These are phyloP conservation scores for Pluvianellus socialis DNA, from an alignment of 2,113 vertebrate genomes.

Conservation along the genomic window DNA sequence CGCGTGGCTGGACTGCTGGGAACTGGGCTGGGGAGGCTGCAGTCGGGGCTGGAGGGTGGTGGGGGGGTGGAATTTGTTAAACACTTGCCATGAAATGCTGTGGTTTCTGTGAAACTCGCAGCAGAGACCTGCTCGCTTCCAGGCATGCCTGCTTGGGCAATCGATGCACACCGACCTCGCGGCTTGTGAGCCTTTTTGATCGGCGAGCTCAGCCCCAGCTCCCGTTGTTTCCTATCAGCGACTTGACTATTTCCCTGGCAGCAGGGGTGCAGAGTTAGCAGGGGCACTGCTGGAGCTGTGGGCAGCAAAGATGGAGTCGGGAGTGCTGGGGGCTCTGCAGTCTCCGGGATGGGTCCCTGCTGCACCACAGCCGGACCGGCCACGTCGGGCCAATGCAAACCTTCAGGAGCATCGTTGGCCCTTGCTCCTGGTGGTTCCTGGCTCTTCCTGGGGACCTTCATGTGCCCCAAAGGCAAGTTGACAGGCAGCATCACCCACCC, in stretches of 20 bases:
- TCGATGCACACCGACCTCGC: accelerated
- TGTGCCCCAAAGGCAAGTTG: neutral
- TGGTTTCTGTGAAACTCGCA: neutral
- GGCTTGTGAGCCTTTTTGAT: neutral
- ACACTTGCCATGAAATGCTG: neutral
- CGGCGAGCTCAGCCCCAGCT: neutral
- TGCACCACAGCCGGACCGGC: neutral
- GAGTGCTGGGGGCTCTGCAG: neutral
- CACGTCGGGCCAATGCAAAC: neutral
- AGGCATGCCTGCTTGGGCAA: accelerated
- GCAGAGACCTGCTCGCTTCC: neutral
- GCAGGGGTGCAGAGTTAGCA: neutral
- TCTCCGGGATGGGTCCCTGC: neutral
- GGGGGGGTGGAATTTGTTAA: neutral
- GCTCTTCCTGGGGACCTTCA: neutral
- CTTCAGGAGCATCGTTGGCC: neutral
- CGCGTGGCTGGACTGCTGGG: accelerated
- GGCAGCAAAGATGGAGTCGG: neutral
- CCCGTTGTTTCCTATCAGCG: neutral
- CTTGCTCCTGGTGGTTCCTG: neutral
- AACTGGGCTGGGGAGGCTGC: neutral
- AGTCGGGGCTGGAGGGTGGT: neutral
- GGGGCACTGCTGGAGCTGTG: neutral
- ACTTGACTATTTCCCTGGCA: neutral
- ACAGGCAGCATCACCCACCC: neutral